A percentile compares a stretch with the other conserved stretches of the same genome.
Evolutionary conservation across 2,888 invertebrate species (phyloP).

Genomic region (Drosophila multiciliata): DNA sequence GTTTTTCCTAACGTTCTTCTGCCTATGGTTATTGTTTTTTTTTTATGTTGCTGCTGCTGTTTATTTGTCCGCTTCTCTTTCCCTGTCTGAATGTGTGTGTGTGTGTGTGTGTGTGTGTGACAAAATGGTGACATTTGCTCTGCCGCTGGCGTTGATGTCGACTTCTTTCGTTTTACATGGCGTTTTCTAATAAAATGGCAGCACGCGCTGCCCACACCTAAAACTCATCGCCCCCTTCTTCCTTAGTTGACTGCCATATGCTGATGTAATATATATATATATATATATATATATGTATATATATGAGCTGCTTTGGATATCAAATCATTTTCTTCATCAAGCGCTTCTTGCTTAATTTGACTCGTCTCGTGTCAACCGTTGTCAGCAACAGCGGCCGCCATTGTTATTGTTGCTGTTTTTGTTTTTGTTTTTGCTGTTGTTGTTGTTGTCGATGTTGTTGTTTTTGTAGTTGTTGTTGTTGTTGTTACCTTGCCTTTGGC

Average conservation of each 20-base stretch:
- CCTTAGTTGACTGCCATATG: constrained; percentile 8
- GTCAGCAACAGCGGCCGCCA: constrained; percentile 65
- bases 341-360: constrained; percentile 56
- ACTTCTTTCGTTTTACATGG: constrained; percentile 69
- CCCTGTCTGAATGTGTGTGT: constrained; percentile 19
- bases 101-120: constrained; percentile 53
- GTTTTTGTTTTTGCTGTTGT: constrained; percentile 13
- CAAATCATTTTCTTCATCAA: constrained; percentile 8
- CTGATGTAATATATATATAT: constrained; percentile 28
- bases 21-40: constrained; percentile 27
- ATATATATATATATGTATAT: not conserved
- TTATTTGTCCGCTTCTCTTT: constrained; percentile 44
- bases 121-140: constrained; percentile 77
- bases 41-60: constrained; percentile 43
- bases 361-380: constrained; percentile 77
- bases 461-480: constrained; percentile 36
- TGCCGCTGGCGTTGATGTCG: constrained; percentile 15
- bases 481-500: constrained; percentile 59
- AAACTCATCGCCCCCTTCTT: constrained; percentile 4
- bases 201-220: constrained; percentile 56
- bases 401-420: constrained; percentile 27
- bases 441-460: constrained; percentile 28
- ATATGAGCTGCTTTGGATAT: constrained; percentile 19
- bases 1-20: constrained; percentile 25
- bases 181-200: constrained; percentile 80